A percentile compares a stretch with the other conserved stretches of the same genome.
Evolutionary conservation across 2,113 vertebrate genomes (phyloP).

Genomic region (Mola mola): DNA sequence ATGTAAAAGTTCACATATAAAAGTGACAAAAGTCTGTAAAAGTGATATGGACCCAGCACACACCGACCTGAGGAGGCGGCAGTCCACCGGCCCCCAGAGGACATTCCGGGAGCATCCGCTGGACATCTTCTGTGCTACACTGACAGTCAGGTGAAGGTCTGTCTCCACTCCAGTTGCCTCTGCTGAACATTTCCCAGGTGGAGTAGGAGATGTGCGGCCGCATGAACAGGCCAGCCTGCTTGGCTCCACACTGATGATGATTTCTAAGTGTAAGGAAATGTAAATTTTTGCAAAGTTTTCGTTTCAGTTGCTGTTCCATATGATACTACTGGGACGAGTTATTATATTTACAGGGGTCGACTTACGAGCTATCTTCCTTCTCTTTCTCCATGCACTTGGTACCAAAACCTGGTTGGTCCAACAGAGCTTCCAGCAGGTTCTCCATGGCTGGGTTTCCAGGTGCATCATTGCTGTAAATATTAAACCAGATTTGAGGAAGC

Average conservation of each 20-base stretch:
- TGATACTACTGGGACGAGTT: background rate
- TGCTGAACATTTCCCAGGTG: conserved; percentile 69
- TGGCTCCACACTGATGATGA: conserved; percentile 58
- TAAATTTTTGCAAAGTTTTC: too few species aligned
- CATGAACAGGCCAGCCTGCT: conserved; percentile 52
- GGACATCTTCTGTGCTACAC: conserved; percentile 83
- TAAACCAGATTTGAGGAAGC: background rate
- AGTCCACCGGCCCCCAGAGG: conserved; percentile 84
- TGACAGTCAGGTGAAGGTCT: conserved; percentile 81
- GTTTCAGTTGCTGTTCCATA: background rate
- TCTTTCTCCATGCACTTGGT: conserved; percentile 73
- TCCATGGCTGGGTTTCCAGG: conserved; percentile 65
- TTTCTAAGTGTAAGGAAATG: too few species aligned
- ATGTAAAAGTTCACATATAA: too few species aligned
- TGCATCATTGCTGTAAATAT: conserved; percentile 82
- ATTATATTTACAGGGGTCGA: background rate
- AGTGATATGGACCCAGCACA: too few species aligned
- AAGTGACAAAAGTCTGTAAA: too few species aligned
- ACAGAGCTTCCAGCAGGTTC: conserved; percentile 80
- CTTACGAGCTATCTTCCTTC: conserved; percentile 63
- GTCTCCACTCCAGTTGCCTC: conserved; percentile 81
- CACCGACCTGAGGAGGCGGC: conserved; percentile 86
- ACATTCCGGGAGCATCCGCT: conserved; percentile 88
- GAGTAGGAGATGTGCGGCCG: conserved; percentile 62
- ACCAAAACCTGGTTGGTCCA: conserved; percentile 84